A percentile compares a stretch with the other conserved stretches of the same genome.
Conservation (phyloP, 2,888 invertebrate genomes). For the Ormyrus pomaceus region DNA sequence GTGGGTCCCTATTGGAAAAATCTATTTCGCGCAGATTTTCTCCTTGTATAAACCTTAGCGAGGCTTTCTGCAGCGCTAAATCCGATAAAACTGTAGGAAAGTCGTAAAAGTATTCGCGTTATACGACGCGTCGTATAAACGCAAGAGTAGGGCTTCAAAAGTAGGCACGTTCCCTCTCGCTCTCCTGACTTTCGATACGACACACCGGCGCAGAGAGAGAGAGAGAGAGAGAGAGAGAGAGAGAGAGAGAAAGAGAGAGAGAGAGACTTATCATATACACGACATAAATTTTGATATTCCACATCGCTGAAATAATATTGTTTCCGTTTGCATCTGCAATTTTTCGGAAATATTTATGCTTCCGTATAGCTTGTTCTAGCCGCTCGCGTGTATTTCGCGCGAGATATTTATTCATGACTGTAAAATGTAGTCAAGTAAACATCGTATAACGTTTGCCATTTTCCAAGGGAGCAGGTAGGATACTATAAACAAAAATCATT, state of each 20-base stretch:
- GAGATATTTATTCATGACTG: constrained; percentile 11
- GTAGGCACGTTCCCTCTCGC: constrained; percentile 45
- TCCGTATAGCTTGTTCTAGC: constrained; percentile 5
- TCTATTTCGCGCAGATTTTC: constrained; percentile 55
- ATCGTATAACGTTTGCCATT: neutral
- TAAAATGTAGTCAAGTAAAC: constrained; percentile 21
- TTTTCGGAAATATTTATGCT: constrained; percentile 25
- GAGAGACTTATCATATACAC: constrained; percentile 35
- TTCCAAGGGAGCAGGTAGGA: no score
- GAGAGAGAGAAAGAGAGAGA: neutral
- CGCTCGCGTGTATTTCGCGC: neutral
- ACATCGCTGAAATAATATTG: constrained; percentile 24
- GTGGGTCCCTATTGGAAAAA: constrained; percentile 2
- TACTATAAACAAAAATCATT: no score
- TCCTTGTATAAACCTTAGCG: constrained; percentile 49
- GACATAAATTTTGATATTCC: constrained; percentile 43
- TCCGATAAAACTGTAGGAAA: constrained; percentile 59
- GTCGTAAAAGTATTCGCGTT: constrained; percentile 59
- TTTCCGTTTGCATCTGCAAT: constrained; percentile 20
- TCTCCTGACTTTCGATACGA: constrained; percentile 48
- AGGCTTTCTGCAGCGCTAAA: constrained; percentile 55
- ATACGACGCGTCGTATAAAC: constrained; percentile 56
- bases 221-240: constrained; percentile 9
- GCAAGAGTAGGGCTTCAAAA: constrained; percentile 53
- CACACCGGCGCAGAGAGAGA: neutral